Evolutionary conservation across 2,888 invertebrate species (phyloP).

Genomic region (Meteorus cinctellus): DNA sequence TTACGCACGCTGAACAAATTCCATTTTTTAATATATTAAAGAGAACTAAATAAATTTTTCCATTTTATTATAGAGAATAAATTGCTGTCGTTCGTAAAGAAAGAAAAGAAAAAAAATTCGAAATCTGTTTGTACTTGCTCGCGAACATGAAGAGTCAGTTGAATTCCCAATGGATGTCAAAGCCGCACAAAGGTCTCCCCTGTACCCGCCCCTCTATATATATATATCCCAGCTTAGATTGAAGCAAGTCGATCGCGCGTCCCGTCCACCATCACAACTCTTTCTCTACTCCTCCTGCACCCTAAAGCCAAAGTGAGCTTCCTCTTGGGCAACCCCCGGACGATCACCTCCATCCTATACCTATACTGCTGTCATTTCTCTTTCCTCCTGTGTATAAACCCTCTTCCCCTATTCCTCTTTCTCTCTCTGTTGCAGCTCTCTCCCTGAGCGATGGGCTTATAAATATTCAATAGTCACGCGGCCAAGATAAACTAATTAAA

Average conservation of each 20-base stretch:
- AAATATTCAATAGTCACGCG: constrained; percentile 74
- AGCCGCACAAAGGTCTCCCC: constrained; percentile 10
- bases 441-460: constrained; percentile 65
- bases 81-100: not conserved
- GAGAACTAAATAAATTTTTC: not conserved
- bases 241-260: constrained; percentile 23
- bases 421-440: constrained; percentile 48
- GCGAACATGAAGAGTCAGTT: constrained; percentile 36
- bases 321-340: constrained; percentile 47
- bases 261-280: constrained; percentile 39
- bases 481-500: constrained; percentile 74
- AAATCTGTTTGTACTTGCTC: constrained; percentile 26
- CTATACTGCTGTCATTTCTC: constrained; percentile 42
- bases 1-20: not conserved
- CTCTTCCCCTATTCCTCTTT: constrained; percentile 31
- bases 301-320: constrained; percentile 40
- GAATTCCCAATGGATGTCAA: constrained; percentile 30
- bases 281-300: constrained; percentile 21
- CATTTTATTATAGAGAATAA: constrained; percentile 3
- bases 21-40: not conserved
- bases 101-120: not conserved
- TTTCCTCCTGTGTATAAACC: not conserved
- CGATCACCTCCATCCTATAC: constrained; percentile 40
- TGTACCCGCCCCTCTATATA: not conserved
- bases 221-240: constrained; percentile 16